Evolutionary conservation across 1,140 invertebrate species (phyloP), one percentile per base, ranked within the genome.

Genomic region (Acromyrmex heyeri): DNA sequence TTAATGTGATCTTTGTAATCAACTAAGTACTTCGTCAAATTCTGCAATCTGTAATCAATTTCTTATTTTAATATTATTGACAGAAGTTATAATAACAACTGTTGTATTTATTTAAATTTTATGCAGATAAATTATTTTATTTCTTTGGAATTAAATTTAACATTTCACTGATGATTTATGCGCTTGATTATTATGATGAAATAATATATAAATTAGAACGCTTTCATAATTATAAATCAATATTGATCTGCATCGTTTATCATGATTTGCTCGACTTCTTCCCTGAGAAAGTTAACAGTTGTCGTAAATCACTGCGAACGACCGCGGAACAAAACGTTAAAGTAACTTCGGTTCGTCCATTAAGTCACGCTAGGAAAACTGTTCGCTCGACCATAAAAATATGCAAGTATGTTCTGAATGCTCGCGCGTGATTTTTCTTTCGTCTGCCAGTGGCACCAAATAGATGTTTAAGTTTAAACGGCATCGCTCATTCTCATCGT

Each of bases 221-320:
- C 3, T 75, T 5, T 50, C 2, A 12, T 44, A 44, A 62, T 86
- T 61, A 61, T 88, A 91, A 88, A 86, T 91, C 59, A 69, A 5
- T 38, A 78, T 73, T 24, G 70, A 64, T 77, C 69, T 90, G 86
- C 53, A 30, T 12, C 24, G 34, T 83, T 57, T 0, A 38, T 18
- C 48, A 59, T 48, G 12, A n/a, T 69, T 76, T 24, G 88, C 59
- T 82, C 24, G 3, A 24, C 27, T 57, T 73, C 3, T 21, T 82
- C 34, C 21, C n/a, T 59, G 61, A 87, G 55, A 57, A 62, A 78
- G 64, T 65, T 48, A 64, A 83, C 44, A 48, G 64, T 88, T 65
- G 53, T 86, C 64, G 44, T 91, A 86, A 90, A 91, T 91, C 77
- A 73, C 6, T 4, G 3, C 3, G 57, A 78, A 85, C 16, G 69